A percentile compares a stretch with the other conserved stretches of the same genome.
phyloP scores from a whole-genome alignment of 2,888 invertebrate genomes.

The Lasioglossum vierecki region DNA sequence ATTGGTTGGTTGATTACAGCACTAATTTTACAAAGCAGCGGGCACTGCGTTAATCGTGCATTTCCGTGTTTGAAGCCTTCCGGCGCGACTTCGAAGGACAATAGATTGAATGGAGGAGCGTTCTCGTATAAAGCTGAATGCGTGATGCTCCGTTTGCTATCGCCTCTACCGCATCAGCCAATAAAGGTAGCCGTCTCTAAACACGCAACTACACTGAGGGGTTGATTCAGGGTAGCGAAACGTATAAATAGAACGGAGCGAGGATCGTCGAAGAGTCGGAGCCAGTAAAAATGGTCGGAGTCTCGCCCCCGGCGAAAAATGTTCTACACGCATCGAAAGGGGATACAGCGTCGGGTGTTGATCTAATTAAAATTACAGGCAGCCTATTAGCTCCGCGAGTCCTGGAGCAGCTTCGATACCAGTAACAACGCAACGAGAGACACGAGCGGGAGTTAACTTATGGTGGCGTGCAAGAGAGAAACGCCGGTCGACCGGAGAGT shows the following conservation, averaged over 20 bases:
- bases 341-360: constrained; percentile 65
- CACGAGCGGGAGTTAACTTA: constrained; percentile 61
- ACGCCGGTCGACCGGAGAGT: constrained; percentile 29
- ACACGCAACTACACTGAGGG: constrained; percentile 15
- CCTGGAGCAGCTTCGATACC: constrained; percentile 57
- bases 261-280: not conserved
- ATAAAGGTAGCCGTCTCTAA: not conserved
- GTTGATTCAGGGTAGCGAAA: constrained; percentile 25
- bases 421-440: constrained; percentile 55
- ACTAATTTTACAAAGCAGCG: not conserved
- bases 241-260: constrained; percentile 49
- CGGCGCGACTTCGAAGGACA: not conserved
- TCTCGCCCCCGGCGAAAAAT: constrained; percentile 19
- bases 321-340: constrained; percentile 49
- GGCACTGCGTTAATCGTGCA: not conserved
- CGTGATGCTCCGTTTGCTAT: not conserved
- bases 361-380: constrained; percentile 70
- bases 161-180: not conserved
- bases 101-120: not conserved
- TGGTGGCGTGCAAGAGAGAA: constrained; percentile 63
- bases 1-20: not conserved
- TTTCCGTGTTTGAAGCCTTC: not conserved
- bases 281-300: constrained; percentile 6
- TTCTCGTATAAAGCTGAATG: not conserved
- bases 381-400: constrained; percentile 64